Evolutionary conservation across 2,888 invertebrate species (phyloP), one percentile per base, ranked within the genome.

Genomic region (Steinernema scapterisci): DNA sequence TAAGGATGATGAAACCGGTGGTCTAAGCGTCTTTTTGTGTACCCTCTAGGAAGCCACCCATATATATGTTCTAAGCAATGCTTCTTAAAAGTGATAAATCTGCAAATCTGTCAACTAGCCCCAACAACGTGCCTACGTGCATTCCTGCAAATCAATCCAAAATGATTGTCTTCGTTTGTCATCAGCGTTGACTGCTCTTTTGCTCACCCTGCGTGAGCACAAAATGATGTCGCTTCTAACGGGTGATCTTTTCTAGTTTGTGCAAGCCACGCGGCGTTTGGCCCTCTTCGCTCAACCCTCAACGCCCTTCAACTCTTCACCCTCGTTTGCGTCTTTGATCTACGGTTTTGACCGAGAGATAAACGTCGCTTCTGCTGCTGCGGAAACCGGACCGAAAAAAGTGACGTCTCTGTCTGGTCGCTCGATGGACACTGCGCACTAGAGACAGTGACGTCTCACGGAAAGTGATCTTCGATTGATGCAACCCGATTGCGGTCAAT

Each of bases 401-500:
- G 54, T 19, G 54, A n/a, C 48, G 48, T 19, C 13, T 16, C 13
- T 48, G 48, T 19, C 23, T 54, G 13, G 21, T 54, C 21, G 54
- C 54, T 3, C 27, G 3, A 27, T 21, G 21, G 23, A 25, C 3
- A 9, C 23, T 23, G 21, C 54, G 5, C 54, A 31, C 6, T 63
- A 63, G 63, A 63, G 63, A 11, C 63, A 31, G 63, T 63, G 54
- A 54, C 54, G 31, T 63, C 16, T 54, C 25, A 25, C 13, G 13
- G 25, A 63, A 63, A 16, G 63, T 63, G 63, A 63, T 63, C 63
- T 63, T 38, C 63, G 63, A 63, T 31, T 38, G 27, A 31, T 31
- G 63, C 38, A 27, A 11, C 25, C 5, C 16, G 38, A 27, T 63
- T 25, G 16, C 63, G 31, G 31, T n/a, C 23, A 63, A 31, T 63